Evolutionary conservation across 2,113 vertebrate genomes (phyloP).

Genomic region (Urocynchramus pylzowi): DNA sequence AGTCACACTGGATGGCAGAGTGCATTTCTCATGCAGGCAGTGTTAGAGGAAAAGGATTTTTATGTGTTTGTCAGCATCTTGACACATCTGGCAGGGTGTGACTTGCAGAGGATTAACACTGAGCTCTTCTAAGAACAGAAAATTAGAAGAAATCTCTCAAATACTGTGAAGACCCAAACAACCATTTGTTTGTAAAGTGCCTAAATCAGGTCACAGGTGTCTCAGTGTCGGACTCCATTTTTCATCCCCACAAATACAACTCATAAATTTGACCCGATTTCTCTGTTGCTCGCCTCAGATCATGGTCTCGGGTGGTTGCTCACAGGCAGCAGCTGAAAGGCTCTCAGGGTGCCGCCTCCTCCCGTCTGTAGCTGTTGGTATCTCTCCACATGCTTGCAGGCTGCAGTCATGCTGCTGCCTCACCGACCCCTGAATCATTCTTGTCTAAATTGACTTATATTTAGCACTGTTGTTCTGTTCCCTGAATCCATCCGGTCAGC

Average conservation of each 20-base stretch:
- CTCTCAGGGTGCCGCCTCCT: background rate
- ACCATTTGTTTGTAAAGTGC: background rate
- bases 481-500: conserved; percentile 25
- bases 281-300: background rate
- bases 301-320: background rate
- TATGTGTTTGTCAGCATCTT: background rate
- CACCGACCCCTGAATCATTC: background rate
- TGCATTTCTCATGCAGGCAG: background rate
- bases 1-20: background rate
- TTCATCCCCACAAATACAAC: background rate
- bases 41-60: background rate
- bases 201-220: background rate
- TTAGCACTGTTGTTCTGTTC: conserved; percentile 45
- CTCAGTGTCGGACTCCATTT: background rate
- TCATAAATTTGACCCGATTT: background rate
- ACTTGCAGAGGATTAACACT: background rate
- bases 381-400: background rate
- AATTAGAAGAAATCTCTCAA: background rate
- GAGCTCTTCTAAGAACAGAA: background rate
- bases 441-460: conserved; percentile 47
- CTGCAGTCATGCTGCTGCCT: conserved; percentile 11
- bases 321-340: background rate
- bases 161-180: background rate
- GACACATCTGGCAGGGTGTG: background rate
- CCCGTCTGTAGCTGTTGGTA: background rate